A percentile compares a stretch with the other conserved stretches of the same genome.
Conservation (phyloP, 2,113 vertebrate genomes). For the Corydoras sp. region DNA sequence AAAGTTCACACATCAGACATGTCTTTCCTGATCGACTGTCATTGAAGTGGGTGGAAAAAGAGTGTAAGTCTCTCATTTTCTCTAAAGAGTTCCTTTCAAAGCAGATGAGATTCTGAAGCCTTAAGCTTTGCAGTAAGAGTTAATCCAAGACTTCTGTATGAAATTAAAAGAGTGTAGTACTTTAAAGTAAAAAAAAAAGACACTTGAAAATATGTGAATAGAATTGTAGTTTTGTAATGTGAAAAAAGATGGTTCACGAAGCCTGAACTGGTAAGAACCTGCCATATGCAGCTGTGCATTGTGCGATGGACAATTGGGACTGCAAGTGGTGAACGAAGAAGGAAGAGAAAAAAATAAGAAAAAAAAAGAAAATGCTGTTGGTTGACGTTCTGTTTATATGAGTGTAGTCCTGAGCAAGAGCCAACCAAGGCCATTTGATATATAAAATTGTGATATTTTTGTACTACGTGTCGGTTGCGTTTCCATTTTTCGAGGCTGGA, state of each 20-base stretch:
- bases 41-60: too few species aligned
- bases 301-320: slow-evolving; percentile 72
- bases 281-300: slow-evolving; percentile 67
- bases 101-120: slow-evolving; percentile 62
- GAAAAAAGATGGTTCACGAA: slow-evolving; percentile 65
- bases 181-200: slow-evolving; percentile 64
- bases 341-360: slow-evolving; percentile 39
- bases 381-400: slow-evolving; percentile 55
- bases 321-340: slow-evolving; percentile 63
- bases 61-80: too few species aligned
- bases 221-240: slow-evolving; percentile 80
- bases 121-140: slow-evolving; percentile 57
- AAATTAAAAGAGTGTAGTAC: slow-evolving; percentile 61
- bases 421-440: slow-evolving; percentile 76
- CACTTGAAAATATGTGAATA: slow-evolving; percentile 83
- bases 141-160: slow-evolving; percentile 47
- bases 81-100: too few species aligned
- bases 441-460: slow-evolving; percentile 94
- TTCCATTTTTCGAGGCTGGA: slow-evolving; percentile 73
- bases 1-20: too few species aligned
- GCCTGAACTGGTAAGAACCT: slow-evolving; percentile 55
- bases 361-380: slow-evolving; percentile 56
- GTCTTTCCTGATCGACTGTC: too few species aligned
- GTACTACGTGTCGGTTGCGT: slow-evolving; percentile 81
- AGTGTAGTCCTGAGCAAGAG: slow-evolving; percentile 69